A percentile compares a stretch with the other conserved stretches of the same genome.
Conservation (phyloP, 2,888 invertebrate species). For the Scaptomyza reducta region DNA sequence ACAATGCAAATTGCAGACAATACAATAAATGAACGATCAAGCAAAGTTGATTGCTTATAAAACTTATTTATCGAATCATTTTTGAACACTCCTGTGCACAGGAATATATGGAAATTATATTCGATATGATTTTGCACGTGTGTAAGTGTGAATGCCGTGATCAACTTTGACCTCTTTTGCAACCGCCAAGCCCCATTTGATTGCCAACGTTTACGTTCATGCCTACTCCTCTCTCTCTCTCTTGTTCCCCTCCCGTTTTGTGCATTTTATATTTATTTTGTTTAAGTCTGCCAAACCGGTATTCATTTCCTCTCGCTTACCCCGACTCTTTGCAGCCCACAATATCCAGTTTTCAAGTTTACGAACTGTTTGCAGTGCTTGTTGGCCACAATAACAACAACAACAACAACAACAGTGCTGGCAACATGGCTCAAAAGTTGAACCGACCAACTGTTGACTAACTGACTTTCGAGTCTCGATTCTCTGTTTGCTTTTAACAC, state of each 20-base stretch:
- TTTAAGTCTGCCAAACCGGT: slow-evolving; percentile 63
- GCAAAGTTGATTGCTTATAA: not conserved
- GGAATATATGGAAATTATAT: not conserved
- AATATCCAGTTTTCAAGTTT: slow-evolving; percentile 78
- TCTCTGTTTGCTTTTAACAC: slow-evolving; percentile 32
- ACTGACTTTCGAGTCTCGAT: slow-evolving; percentile 43
- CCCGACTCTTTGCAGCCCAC: not conserved
- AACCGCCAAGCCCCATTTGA: slow-evolving; percentile 71
- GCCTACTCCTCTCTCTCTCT: slow-evolving; percentile 41
- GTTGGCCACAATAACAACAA: slow-evolving; percentile 44
- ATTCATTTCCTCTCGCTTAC: slow-evolving; percentile 14
- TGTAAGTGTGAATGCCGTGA: slow-evolving; percentile 40
- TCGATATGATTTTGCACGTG: not conserved
- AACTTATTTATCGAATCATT: not conserved
- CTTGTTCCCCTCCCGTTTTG: slow-evolving; percentile 39
- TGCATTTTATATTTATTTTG: slow-evolving; percentile 55
- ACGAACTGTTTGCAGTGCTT: slow-evolving; percentile 55
- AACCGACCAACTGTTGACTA: slow-evolving; percentile 61
- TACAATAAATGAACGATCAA: slow-evolving; percentile 6
- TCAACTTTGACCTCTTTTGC: slow-evolving; percentile 78
- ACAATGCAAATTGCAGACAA: slow-evolving; percentile 3
- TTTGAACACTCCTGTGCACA: not conserved
- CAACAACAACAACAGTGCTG: slow-evolving; percentile 4
- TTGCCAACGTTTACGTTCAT: slow-evolving; percentile 73
- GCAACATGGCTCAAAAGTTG: slow-evolving; percentile 28